Evolutionary conservation across 2,888 invertebrate species (phyloP).

Genomic region (Drosophila maculinotata): DNA sequence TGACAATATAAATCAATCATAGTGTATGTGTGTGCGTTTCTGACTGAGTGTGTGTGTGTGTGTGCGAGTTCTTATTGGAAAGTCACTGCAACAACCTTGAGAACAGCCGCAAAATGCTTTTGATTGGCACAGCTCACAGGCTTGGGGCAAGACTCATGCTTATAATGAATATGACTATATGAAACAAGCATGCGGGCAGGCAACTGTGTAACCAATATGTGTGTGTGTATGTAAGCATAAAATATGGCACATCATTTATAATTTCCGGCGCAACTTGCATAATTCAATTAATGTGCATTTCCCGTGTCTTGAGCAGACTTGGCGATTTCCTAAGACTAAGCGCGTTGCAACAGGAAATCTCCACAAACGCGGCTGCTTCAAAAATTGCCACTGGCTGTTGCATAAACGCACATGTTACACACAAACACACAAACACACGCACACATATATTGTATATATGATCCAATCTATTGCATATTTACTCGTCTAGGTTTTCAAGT

Average conservation of each 20-base stretch:
- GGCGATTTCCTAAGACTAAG: constrained; percentile 50
- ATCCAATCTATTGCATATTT: constrained; percentile 39
- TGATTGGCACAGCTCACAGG: constrained; percentile 57
- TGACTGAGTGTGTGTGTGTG: constrained; percentile 23
- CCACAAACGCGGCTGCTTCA: constrained; percentile 37
- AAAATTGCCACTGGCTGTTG: constrained; percentile 49
- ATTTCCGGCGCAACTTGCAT: constrained; percentile 71
- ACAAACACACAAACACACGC: not conserved
- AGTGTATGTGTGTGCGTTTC: constrained; percentile 5
- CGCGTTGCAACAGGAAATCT: constrained; percentile 54
- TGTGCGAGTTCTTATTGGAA: constrained; percentile 71
- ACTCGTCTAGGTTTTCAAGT: constrained; percentile 36
- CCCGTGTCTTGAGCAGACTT: constrained; percentile 50
- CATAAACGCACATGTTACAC: constrained; percentile 36
- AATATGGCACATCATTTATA: constrained; percentile 78
- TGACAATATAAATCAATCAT: constrained; percentile 79
- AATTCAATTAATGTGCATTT: constrained; percentile 75
- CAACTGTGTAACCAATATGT: too few species aligned
- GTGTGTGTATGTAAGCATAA: too few species aligned
- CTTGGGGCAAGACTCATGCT: constrained; percentile 27
- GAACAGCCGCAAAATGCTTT: constrained; percentile 53
- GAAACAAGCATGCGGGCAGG: constrained; percentile 12
- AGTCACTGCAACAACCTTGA: constrained; percentile 69
- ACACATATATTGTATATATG: constrained; percentile 7
- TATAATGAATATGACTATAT: constrained; percentile 32